A percentile compares a stretch with the other conserved stretches of the same genome.
These are phyloP conservation scores for Eucidaris tribuloides DNA, from an alignment of 35 echinoderm and acorn worm genomes.

Conservation along the genomic window DNA sequence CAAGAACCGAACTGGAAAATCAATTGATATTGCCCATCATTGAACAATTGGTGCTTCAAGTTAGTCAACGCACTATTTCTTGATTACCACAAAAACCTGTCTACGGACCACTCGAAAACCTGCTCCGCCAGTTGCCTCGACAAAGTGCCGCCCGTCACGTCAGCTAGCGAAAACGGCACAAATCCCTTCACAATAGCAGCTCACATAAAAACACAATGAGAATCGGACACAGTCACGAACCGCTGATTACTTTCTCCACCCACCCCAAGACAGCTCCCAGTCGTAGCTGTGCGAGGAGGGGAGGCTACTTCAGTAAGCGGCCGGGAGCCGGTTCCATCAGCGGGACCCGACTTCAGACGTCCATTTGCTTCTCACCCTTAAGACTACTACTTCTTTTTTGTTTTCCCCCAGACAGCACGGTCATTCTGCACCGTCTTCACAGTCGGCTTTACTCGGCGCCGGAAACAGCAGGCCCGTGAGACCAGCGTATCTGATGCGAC, in stretches of 20 bases:
- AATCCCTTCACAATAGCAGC: conserved; percentile 26
- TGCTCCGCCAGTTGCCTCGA: not conserved
- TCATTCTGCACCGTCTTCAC: not conserved
- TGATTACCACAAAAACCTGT: conserved; percentile 80
- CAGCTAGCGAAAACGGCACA: not conserved
- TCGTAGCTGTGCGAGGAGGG: not conserved
- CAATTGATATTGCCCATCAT: conserved; percentile 80
- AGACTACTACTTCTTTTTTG: no score
- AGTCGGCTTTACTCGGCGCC: not conserved
- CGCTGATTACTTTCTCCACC: conserved; percentile 61
- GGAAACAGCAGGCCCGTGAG: not conserved
- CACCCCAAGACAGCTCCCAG: not conserved
- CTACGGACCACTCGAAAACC: not conserved
- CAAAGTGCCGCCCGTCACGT: not conserved
- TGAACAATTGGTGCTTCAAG: conserved; percentile 70
- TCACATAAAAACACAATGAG: conserved; percentile 60
- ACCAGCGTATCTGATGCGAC: conserved; percentile 41
- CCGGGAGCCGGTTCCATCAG: conserved; percentile 1
- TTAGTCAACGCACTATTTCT: conserved; percentile 94
- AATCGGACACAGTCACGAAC: conserved; percentile 48
- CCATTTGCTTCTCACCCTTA: conserved; percentile 73
- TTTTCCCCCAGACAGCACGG: conserved; percentile 41
- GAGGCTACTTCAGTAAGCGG: not conserved
- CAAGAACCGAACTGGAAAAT: conserved; percentile 14
- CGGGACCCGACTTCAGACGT: not conserved